Base-by-base conservation (phyloP, 64 coral and sea anemone genomes). In the Pocillopora damicornis region DNA sequence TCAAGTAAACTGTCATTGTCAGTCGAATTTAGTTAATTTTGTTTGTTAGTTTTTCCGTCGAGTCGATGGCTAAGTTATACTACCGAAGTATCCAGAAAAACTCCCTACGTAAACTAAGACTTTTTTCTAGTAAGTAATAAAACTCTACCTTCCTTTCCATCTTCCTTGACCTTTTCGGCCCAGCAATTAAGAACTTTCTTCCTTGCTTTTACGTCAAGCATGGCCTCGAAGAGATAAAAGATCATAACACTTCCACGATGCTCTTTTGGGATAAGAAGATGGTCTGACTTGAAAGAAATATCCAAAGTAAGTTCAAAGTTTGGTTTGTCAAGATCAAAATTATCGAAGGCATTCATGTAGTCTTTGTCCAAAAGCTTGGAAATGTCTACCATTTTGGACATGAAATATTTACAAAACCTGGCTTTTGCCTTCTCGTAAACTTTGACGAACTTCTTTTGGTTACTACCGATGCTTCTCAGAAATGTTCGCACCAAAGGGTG, bases 291-390 rank as follows among this genome's bases (percentile, higher is more conserved):
- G 35, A 90, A 58, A 51, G 89, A 90, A 64, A 90, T 90, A 36
- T 90, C 37, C 73, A 90, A 42, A 36, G 89, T 71, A 59, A 90
- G 73, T 51, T 90, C 74, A 56, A 90, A 76, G 80, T 90, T 90
- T 56, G 18, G 59, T 82, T 81, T 90, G 17, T 90, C 79, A 63
- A 83, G 60, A 17, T 90, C 79, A 77, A 90, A 83, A 20, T 16
- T 35, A 5, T 75, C 36, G 20, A 74, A 85, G 22, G 80, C 80
- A 35, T 73, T 75, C 1, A 90, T 59, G 63, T 76, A 90, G 15
- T 90, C 73, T 16, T 85, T 59, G 57, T 90, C 89, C 25, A 84
- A 81, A 23, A 77, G 80, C 10, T 22, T n/a, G 25, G 89, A 59
- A 65, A 90, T 63, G 0, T 75, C 58, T 15, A 12, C 77, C 42